These are phyloP conservation scores for Zele albiditarsus DNA, from an alignment of 2,888 invertebrate species.

Conservation along the genomic window DNA sequence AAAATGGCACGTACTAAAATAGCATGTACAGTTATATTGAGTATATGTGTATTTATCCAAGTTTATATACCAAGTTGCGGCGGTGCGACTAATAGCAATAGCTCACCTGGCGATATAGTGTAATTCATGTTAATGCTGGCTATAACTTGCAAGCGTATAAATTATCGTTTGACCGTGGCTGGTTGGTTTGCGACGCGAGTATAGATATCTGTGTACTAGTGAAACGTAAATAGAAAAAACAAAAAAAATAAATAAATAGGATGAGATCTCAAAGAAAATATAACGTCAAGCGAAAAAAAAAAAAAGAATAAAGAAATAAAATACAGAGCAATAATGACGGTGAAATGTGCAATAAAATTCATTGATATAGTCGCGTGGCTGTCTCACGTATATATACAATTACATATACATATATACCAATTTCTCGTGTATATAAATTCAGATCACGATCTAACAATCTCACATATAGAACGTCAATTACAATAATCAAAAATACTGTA, in stretches of 20 bases:
- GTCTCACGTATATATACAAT: background rate
- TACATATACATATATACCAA: background rate
- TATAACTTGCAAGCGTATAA: slow-evolving; percentile 51
- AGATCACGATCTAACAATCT: background rate
- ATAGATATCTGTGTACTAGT: background rate
- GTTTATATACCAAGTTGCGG: slow-evolving; percentile 3
- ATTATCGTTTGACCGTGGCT: slow-evolving; percentile 48
- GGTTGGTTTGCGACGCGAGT: slow-evolving; percentile 3
- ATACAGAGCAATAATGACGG: background rate
- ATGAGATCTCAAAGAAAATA: background rate
- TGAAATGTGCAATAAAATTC: background rate
- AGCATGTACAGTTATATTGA: slow-evolving; percentile 39
- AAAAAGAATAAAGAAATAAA: too few species aligned
- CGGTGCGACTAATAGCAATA: slow-evolving; percentile 46
- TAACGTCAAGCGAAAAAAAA: too few species aligned
- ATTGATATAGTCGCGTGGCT: slow-evolving; percentile 20
- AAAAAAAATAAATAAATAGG: background rate
- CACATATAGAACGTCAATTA: background rate
- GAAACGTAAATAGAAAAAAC: background rate
- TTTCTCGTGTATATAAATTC: background rate
- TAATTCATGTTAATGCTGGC: slow-evolving; percentile 54
- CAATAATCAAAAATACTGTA: background rate
- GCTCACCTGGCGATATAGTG: slow-evolving; percentile 50
- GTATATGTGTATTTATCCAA: slow-evolving; percentile 15
- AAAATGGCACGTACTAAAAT: slow-evolving; percentile 9